phyloP scores from a whole-genome alignment of 2,797 vertebrate species.

The Lithobates pipiens region DNA sequence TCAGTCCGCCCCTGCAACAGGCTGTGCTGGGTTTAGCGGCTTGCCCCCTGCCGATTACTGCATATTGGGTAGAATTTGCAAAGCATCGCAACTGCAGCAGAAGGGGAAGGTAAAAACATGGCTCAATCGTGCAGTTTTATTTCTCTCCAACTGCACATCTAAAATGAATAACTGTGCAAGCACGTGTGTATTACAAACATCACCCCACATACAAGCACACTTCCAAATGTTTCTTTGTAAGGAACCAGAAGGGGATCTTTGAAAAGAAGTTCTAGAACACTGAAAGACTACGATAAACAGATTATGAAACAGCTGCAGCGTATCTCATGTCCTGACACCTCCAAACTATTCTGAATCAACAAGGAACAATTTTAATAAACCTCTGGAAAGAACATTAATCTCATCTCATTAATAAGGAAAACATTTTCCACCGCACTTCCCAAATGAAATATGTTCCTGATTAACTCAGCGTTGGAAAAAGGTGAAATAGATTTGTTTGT shows the following conservation, averaged over 20 bases:
- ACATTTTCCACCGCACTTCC: neutral
- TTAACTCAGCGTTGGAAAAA: neutral
- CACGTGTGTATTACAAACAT: too few relatives aligned
- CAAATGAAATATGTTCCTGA: neutral
- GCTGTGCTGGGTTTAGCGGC: too few relatives aligned
- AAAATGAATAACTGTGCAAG: too few relatives aligned
- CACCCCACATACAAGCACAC: neutral
- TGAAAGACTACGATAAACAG: neutral
- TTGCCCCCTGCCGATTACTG: too few relatives aligned
- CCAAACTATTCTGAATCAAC: neutral
- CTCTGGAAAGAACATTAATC: neutral
- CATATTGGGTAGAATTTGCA: too few relatives aligned
- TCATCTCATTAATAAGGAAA: neutral
- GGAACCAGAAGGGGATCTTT: neutral
- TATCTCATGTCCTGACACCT: neutral
- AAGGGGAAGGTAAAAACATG: too few relatives aligned
- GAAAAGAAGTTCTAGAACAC: too few relatives aligned
- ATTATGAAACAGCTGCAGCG: neutral
- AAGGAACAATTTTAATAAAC: slow-evolving; percentile 1
- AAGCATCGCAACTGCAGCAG: too few relatives aligned
- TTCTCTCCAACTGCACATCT: too few relatives aligned
- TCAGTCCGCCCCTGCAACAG: too few relatives aligned
- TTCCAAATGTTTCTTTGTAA: neutral
- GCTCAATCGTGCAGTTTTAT: too few relatives aligned
- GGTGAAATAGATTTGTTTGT: neutral